A percentile compares a stretch with the other conserved stretches of the same genome.
These are phyloP conservation scores for Ooceraea biroi DNA, from an alignment of 1,140 invertebrate species.

Conservation along the genomic window DNA sequence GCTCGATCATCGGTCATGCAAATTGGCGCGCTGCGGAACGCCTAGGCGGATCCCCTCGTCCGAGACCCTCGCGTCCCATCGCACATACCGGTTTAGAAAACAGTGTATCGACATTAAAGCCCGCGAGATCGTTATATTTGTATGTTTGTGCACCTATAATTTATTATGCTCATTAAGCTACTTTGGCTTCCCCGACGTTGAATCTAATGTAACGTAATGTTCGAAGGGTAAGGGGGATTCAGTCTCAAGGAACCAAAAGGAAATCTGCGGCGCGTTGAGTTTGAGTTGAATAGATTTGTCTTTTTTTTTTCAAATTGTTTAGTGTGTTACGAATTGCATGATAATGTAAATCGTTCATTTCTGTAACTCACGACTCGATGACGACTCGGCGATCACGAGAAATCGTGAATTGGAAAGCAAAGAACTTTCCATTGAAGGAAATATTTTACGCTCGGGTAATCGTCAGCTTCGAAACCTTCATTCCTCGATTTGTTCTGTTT, in stretches of 20 bases:
- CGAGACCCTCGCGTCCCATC: conserved; percentile 2
- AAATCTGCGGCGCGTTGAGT: not conserved
- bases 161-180: conserved; percentile 33
- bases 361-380: too few relatives aligned
- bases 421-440: not conserved
- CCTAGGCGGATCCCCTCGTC: conserved; percentile 8
- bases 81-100: conserved; percentile 51
- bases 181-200: not conserved
- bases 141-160: conserved; percentile 29
- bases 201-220: conserved; percentile 8
- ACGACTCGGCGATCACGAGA: not conserved
- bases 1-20: conserved; percentile 75
- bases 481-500: not conserved
- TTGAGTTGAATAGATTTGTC: not conserved
- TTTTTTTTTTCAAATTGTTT: not conserved
- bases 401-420: not conserved
- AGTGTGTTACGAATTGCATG: too few relatives aligned
- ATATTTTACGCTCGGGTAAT: not conserved
- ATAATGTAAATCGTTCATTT: too few relatives aligned
- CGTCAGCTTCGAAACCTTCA: not conserved
- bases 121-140: conserved; percentile 40
- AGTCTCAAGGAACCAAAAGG: not conserved
- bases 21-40: conserved; percentile 66
- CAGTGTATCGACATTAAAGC: conserved; percentile 39
- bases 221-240: not conserved